phyloP scores from a whole-genome alignment of 2,113 vertebrate genomes.

The Mesembrinibis cayennensis region DNA sequence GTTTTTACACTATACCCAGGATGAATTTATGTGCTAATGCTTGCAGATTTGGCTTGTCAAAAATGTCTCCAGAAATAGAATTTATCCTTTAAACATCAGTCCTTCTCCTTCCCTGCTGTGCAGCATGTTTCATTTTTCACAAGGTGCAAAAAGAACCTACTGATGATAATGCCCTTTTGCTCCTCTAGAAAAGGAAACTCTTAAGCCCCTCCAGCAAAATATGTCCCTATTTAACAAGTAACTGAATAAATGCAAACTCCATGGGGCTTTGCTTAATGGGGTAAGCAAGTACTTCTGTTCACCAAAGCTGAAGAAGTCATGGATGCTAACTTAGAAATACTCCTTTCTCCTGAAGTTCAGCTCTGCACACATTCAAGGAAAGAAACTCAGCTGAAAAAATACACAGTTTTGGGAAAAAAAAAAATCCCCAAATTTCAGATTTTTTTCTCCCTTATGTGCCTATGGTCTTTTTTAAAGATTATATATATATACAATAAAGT shows the following conservation, averaged over 20 bases:
- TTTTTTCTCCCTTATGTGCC: neutral
- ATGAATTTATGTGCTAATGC: neutral
- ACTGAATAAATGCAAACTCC: conserved; percentile 16
- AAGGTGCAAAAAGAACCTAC: conserved; percentile 2
- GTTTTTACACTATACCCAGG: neutral
- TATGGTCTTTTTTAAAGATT: neutral
- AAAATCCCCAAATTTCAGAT: neutral
- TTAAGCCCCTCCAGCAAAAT: conserved; percentile 26
- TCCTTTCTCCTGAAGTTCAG: neutral
- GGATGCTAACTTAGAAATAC: neutral
- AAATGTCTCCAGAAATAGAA: conserved; percentile 17
- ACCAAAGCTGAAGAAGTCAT: neutral
- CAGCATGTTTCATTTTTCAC: conserved; percentile 20
- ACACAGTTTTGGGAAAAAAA: neutral
- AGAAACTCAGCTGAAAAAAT: neutral
- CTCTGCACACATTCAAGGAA: neutral
- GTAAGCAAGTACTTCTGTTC: neutral
- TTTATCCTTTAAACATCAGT: conserved; percentile 2
- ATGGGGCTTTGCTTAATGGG: conserved; percentile 6
- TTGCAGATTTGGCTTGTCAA: conserved; percentile 6
- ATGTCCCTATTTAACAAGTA: neutral
- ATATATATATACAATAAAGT: neutral
- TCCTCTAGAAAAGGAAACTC: neutral
- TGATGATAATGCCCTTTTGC: conserved; percentile 30
- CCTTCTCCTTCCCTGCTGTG: neutral